Base-by-base conservation (phyloP, 1,140 invertebrate species). In the Belonocnema kinseyi region DNA sequence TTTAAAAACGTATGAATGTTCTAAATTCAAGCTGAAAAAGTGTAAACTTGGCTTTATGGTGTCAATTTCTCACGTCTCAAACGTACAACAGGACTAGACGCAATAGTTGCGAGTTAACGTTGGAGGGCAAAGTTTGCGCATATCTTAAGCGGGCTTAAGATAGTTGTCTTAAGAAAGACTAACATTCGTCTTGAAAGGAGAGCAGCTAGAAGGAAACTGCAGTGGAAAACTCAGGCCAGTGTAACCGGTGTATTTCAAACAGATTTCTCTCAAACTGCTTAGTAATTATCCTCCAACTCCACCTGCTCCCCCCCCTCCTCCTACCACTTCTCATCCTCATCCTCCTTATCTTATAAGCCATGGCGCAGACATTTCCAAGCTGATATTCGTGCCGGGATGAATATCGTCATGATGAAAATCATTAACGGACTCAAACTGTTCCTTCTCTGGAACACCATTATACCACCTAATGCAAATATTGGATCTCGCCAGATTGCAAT, bases 161-260 rank as follows among this genome's bases (percentile, higher is more conserved):
- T 66, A 66, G 61, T 66, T 66, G 61, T 66, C 61, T 66, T 66
- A 66, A 66, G 61, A 66, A 66, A 66, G 61, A 66, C 61, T 40
- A 66, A 66, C 61, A 66, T 66, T 66, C 61, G 61, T 66, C 61
- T 66, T 66, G 61, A 66, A 66, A 66, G 61, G 33, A 66, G 61
- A 33, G 26, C 26, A 33, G 26, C 26, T 33, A 33, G 26, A 40
- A 33, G 26, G 61, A 66, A 66, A 66, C 61, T 40, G 61, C 61
- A n/a, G 61, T 66, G 61, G 61, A 66, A 66, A 66, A 66, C 61
- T 33, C 26, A 33, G 61, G 61, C 21, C 40, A 66, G 61, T 66
- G 61, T 66, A 66, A 66, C 26, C 33, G 61, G 61, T 66, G 61
- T 66, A 66, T 66, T 66, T 66, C 61, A 66, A 66, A 66, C 61